phyloP scores from a whole-genome alignment of 2,888 invertebrate genomes.

The Bombyx huttoni region DNA sequence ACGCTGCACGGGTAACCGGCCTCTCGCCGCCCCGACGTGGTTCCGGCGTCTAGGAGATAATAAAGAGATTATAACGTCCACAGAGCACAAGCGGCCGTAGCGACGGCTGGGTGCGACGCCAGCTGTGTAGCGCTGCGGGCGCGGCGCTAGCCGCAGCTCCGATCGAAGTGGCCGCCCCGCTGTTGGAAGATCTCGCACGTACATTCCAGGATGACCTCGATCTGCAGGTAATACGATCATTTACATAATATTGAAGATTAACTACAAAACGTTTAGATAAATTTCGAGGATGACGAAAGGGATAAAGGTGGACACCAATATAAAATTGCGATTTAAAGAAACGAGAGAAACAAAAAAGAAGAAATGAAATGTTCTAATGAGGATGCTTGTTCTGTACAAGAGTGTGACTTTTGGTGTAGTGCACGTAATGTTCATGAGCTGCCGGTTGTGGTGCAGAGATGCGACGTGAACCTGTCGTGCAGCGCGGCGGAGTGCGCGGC shows the following conservation, averaged over 20 bases:
- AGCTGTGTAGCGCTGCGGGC: conserved; percentile 58
- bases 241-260: background rate
- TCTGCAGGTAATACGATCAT: conserved; percentile 18
- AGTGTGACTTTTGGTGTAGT: too few relatives aligned
- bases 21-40: too few relatives aligned
- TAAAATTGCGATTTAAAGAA: too few relatives aligned
- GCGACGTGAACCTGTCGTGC: background rate
- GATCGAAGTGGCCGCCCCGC: conserved; percentile 34
- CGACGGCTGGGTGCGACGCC: conserved; percentile 66
- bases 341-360: too few relatives aligned
- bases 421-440: too few relatives aligned
- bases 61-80: background rate
- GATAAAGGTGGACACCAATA: conserved; percentile 5
- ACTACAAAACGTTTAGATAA: background rate
- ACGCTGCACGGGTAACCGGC: conserved; percentile 73
- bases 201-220: conserved; percentile 26
- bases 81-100: conserved; percentile 9
- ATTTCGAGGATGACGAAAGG: conserved; percentile 13
- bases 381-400: too few relatives aligned
- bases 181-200: conserved; percentile 35
- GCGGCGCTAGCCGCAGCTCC: conserved; percentile 56
- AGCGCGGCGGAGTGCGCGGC: conserved; percentile 37
- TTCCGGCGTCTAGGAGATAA: too few relatives aligned
- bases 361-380: too few relatives aligned
- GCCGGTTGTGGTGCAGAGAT: too few relatives aligned